phyloP scores from a whole-genome alignment of 2,888 invertebrate genomes.

The Ctenicera cuprea region DNA sequence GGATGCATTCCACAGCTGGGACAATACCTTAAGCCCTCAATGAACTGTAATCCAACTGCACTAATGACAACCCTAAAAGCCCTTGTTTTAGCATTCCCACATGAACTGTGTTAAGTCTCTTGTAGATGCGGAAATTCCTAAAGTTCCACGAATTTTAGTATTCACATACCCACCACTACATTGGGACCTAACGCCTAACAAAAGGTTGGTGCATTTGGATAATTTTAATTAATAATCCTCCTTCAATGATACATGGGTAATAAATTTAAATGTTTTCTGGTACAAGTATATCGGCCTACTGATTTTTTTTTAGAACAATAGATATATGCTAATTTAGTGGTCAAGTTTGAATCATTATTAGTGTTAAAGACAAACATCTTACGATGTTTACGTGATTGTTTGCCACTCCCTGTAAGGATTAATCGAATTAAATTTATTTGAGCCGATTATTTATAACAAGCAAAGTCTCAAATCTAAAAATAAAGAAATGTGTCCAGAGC shows the following conservation, averaged over 20 bases:
- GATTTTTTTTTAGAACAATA: neutral
- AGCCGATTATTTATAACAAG: too few species aligned
- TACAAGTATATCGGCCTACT: neutral
- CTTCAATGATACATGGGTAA: neutral
- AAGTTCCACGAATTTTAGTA: neutral
- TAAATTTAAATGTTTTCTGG: conserved; percentile 2
- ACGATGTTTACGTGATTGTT: too few species aligned
- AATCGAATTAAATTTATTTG: too few species aligned
- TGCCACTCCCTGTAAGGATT: too few species aligned
- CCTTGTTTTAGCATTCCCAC: conserved; percentile 13
- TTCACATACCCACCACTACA: neutral
- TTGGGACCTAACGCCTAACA: too few species aligned
- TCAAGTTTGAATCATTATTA: neutral
- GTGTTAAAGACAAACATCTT: too few species aligned
- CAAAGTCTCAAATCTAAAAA: too few species aligned
- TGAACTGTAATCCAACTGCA: conserved; percentile 24
- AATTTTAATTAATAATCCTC: conserved; percentile 11
- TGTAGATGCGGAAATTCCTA: conserved; percentile 18
- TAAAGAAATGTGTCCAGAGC: too few species aligned
- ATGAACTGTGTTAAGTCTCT: conserved; percentile 8
- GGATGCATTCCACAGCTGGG: conserved; percentile 23
- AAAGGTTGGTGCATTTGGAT: neutral
- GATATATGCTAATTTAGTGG: conserved; percentile 1
- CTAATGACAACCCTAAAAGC: conserved; percentile 16
- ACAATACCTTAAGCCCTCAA: conserved; percentile 24